phyloP scores from a whole-genome alignment of 2,113 vertebrate species.

The Chiloscyllium plagiosum region DNA sequence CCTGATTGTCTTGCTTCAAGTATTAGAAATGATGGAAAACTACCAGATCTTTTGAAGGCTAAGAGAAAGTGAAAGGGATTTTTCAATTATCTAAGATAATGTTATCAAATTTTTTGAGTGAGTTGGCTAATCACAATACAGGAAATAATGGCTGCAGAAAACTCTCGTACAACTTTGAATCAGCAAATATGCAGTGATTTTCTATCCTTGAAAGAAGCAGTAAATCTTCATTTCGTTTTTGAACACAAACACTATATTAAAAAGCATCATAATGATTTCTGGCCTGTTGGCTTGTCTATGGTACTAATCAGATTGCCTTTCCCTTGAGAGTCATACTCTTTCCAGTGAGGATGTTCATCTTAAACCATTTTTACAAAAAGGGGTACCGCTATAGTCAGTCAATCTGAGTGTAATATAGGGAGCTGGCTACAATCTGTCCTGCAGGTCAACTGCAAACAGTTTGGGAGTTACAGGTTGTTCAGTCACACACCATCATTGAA shows the following conservation, averaged over 20 bases:
- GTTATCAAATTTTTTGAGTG: not conserved
- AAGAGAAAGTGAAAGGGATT: not conserved
- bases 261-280: not conserved
- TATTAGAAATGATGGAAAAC: not conserved
- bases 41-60: not conserved
- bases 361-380: not conserved
- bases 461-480: no score
- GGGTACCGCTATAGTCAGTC: no score
- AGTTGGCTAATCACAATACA: not conserved
- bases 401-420: no score
- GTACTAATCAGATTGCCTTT: not conserved
- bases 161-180: not conserved
- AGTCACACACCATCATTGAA: no score
- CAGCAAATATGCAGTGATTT: not conserved
- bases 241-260: not conserved
- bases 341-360: not conserved
- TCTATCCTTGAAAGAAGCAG: not conserved
- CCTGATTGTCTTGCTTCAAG: not conserved
- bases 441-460: no score
- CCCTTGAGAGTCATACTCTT: not conserved
- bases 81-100: not conserved
- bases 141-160: not conserved
- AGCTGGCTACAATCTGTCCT: no score
- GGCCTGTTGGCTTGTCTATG: not conserved
- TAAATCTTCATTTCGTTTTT: not conserved